Evolutionary conservation across 1,140 invertebrate species (phyloP), one percentile per base, ranked within the genome.

Genomic region (Drosophila kikkawai): DNA sequence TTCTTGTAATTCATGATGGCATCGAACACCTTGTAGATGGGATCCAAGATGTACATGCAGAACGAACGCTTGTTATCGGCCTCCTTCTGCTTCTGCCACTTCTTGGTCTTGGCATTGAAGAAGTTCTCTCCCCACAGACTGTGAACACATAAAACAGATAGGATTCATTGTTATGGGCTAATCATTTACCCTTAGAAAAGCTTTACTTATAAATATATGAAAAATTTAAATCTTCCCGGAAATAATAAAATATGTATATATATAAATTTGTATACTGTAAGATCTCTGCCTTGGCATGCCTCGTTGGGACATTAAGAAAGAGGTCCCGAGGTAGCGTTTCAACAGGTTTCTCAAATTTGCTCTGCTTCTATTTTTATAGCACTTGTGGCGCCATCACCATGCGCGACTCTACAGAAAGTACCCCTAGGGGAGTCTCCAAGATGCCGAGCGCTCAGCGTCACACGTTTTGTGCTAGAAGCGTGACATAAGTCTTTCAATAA

Each of bases 11-110:
- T 98, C 98, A 99, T 99, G 93, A 99, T 99, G 61, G 96, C 96
- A 92, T 99, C 96, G 93, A 99, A 99, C 50, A 99, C 96, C 95
- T 99, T 99, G 95, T 99, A 99, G 94, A 99, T 99, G 48, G 99
- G 99, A 86, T 99, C 98, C 94, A 99, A 94, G 80, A 99, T 97
- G 93, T 99, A 99, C 96, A 99, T 99, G 92, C 96, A 97, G 95
- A 99, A 99, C 3, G 99, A 99, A 86, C 99, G 96, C 93, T 98
- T 98, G 95, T 98, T 98, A 78, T 98, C 97, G 34, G 94, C 94
- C 91, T 97, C 96, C 94, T 97, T 97, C 91, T 96, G 95, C 93
- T 98, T 99, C 26, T 96, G 94, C 99, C 99, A 99, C 93, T 99
- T 99, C 96, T 99, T 99, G 68, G 98, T 98, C 91, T 97, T 97